Percentiles rank a stretch among this genome's conserved stretches.
These are phyloP conservation scores for Oplegnathus fasciatus DNA, from an alignment of 2,113 vertebrate species.

Conservation along the genomic window DNA sequence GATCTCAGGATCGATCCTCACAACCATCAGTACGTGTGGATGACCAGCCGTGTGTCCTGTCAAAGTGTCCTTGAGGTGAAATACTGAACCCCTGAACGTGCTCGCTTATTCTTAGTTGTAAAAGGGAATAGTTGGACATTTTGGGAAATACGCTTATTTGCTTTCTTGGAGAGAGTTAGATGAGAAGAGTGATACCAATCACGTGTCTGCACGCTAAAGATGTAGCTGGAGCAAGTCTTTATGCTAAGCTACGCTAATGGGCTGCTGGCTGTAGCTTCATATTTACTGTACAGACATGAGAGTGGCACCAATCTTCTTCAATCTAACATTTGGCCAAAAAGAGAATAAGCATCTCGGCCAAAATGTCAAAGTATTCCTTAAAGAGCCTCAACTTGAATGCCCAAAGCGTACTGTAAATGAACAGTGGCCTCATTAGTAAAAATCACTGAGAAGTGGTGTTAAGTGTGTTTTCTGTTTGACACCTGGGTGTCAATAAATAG, in stretches of 20 bases:
- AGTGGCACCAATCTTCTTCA: not conserved
- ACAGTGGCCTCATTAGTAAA: not conserved
- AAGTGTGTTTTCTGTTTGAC: not conserved
- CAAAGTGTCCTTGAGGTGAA: constrained; percentile 42
- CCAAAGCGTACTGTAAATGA: not conserved
- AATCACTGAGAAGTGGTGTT: not conserved
- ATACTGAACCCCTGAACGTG: not conserved
- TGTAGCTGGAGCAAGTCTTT: not conserved
- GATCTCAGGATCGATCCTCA: not conserved
- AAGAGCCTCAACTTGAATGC: not conserved
- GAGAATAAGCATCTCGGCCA: not conserved
- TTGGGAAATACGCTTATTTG: not conserved
- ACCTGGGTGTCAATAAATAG: not conserved
- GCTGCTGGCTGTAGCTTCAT: not conserved
- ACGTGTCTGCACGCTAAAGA: not conserved
- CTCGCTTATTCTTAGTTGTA: not conserved
- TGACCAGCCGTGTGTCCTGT: not conserved
- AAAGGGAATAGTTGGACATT: not conserved
- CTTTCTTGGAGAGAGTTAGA: too few species aligned
- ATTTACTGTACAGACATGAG: too few species aligned
- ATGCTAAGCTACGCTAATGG: too few species aligned
- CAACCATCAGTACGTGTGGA: not conserved
- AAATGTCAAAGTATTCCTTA: not conserved
- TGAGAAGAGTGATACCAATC: not conserved
- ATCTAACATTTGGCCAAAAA: not conserved